phyloP scores from a whole-genome alignment of 2,113 vertebrate species.

The Antigone vipio region DNA sequence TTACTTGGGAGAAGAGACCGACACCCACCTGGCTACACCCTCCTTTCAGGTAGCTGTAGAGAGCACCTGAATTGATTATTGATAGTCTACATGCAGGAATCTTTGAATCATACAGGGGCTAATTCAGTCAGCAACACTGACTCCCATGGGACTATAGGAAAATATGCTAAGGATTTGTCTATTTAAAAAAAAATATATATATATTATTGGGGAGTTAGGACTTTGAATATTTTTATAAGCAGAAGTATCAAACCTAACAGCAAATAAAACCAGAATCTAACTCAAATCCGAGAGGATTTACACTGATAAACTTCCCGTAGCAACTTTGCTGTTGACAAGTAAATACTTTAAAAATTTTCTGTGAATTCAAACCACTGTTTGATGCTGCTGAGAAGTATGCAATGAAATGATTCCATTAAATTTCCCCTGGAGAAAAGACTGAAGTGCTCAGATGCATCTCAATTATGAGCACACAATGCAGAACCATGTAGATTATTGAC shows the following conservation, averaged over 20 bases:
- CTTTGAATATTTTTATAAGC: neutral
- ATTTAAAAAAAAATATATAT: neutral
- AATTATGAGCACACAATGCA: neutral
- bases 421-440: neutral
- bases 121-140: neutral
- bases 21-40: no score
- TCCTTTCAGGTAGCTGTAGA: no score
- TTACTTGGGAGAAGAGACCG: no score
- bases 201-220: neutral
- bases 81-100: accelerated
- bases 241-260: neutral
- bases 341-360: neutral
- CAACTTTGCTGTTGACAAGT: neutral
- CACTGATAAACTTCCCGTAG: neutral
- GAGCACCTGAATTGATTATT: neutral
- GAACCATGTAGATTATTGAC: neutral
- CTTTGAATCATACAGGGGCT: neutral
- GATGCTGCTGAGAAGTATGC: neutral
- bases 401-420: neutral
- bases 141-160: neutral
- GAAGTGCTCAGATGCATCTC: neutral
- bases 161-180: neutral
- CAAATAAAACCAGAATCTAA: neutral
- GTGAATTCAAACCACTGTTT: neutral
- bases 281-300: neutral